phyloP scores from a whole-genome alignment of 1,140 invertebrate genomes.

The Cepaea nemoralis region DNA sequence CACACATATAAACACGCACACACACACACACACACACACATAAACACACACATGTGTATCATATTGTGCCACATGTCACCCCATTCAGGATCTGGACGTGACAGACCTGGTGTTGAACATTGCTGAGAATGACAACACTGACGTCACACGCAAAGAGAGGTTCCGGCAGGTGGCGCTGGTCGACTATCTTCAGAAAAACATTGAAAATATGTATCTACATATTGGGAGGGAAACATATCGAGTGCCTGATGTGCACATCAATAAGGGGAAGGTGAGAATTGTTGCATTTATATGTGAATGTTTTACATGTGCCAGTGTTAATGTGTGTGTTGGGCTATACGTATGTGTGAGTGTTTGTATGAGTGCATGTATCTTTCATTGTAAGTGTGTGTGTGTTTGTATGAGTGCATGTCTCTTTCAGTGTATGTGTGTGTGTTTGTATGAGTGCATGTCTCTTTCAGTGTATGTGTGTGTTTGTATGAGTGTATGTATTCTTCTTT shows the following conservation, averaged over 20 bases:
- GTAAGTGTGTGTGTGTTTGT: not conserved
- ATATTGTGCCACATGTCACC: too few species aligned
- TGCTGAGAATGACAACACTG: conserved; percentile 8
- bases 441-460: too few species aligned
- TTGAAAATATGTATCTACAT: conserved; percentile 16
- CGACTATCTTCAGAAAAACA: conserved; percentile 7
- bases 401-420: not conserved
- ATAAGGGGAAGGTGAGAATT: conserved; percentile 41
- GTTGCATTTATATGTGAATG: not conserved
- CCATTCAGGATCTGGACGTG: conserved; percentile 6
- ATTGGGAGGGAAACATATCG: conserved; percentile 14
- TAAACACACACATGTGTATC: too few species aligned
- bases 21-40: too few species aligned
- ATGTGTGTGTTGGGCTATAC: not conserved
- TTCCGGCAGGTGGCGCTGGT: not conserved
- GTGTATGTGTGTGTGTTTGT: too few species aligned
- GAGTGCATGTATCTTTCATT: too few species aligned
- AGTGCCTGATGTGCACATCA: conserved; percentile 24
- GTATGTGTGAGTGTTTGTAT: not conserved
- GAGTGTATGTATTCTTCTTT: too few species aligned
- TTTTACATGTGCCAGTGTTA: not conserved
- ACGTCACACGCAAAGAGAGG: not conserved
- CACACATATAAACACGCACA: conserved; percentile 5
- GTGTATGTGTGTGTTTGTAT: too few species aligned
- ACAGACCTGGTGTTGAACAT: conserved; percentile 1